Evolutionary conservation across 2,113 vertebrate genomes (phyloP).

Genomic region (Chascanopsetta lugubris): DNA sequence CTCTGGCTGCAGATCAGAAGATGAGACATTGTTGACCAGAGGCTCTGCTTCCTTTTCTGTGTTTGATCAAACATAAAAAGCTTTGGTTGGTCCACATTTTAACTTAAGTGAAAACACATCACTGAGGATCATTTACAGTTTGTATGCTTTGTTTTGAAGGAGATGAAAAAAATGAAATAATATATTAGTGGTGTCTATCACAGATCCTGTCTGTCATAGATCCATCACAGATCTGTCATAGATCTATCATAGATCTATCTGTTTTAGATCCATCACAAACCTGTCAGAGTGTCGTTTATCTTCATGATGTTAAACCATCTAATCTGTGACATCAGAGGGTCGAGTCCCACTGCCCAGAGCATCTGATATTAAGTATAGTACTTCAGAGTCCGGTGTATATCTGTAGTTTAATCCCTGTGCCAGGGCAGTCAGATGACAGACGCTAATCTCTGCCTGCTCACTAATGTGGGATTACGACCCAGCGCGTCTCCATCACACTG

Average conservation of each 20-base stretch:
- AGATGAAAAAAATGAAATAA: too few species aligned
- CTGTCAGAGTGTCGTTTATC: neutral
- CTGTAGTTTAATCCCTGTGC: conserved; percentile 57
- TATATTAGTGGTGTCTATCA: too few species aligned
- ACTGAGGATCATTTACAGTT: too few species aligned
- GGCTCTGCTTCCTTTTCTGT: neutral
- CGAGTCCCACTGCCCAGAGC: too few species aligned
- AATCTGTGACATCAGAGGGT: neutral
- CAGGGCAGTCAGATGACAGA: conserved; percentile 64
- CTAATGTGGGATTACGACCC: conserved; percentile 65
- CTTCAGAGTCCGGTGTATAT: too few species aligned
- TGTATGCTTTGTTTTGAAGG: too few species aligned
- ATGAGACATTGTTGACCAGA: neutral
- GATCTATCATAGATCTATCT: neutral
- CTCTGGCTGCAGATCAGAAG: conserved; percentile 1
- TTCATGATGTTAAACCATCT: neutral
- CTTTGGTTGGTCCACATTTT: too few species aligned
- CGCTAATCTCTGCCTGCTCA: conserved; percentile 64
- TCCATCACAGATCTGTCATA: neutral
- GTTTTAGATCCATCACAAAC: neutral
- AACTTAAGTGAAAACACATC: too few species aligned
- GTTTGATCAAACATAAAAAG: conserved; percentile 44
- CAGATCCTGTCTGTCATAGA: too few species aligned
- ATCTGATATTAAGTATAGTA: too few species aligned
- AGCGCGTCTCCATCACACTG: conserved; percentile 36